phyloP scores from a whole-genome alignment of 2,888 invertebrate genomes.

The Xylota segnis region DNA sequence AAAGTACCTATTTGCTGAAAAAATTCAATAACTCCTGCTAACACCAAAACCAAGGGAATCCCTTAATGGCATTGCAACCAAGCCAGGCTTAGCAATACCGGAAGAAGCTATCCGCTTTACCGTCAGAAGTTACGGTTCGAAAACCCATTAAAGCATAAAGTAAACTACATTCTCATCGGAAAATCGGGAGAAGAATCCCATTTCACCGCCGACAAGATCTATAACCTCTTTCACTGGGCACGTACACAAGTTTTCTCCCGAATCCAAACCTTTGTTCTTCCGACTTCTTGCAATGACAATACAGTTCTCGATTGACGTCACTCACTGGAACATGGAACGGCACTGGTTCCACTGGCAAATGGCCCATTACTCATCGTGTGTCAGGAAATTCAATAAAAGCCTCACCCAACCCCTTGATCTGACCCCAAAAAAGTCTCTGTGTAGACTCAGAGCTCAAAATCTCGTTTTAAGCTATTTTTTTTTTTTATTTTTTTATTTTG shows the following conservation, averaged over 20 bases:
- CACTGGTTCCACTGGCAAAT: not conserved
- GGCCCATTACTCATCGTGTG: not conserved
- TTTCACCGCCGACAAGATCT: not conserved
- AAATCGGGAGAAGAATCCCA: not conserved
- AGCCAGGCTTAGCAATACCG: no score
- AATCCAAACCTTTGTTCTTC: not conserved
- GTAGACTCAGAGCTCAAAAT: slow-evolving; percentile 57
- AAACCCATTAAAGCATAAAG: no score
- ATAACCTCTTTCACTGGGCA: not conserved
- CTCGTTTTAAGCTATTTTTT: slow-evolving; percentile 63
- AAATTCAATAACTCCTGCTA: no score
- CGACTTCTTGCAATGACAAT: not conserved
- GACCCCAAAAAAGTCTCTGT: slow-evolving; percentile 20
- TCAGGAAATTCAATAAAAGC: slow-evolving; percentile 19
- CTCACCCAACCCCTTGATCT: slow-evolving; percentile 53
- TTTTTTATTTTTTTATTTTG: no score
- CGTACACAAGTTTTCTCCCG: no score
- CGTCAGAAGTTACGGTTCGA: no score
- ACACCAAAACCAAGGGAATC: no score
- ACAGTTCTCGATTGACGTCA: not conserved
- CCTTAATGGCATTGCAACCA: no score
- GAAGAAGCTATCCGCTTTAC: no score
- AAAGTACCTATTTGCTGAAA: no score
- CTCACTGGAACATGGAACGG: not conserved
- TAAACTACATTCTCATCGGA: no score